Conservation (phyloP, 2,797 vertebrate genomes). For the Parotocinclus haroldoi region DNA sequence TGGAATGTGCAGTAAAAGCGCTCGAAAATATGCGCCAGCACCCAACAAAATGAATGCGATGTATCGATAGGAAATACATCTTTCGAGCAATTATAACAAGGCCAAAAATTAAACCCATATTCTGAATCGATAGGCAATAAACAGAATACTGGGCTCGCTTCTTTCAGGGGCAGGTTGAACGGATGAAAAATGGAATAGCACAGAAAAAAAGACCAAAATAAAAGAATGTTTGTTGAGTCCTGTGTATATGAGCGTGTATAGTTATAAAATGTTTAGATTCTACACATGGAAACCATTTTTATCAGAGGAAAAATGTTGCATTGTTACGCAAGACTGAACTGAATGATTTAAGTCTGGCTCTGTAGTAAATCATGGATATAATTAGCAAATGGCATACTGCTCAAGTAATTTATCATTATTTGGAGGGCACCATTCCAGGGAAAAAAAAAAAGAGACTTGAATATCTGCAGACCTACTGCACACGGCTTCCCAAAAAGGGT, state of each 20-base stretch:
- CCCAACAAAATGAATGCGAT: constrained; percentile 47
- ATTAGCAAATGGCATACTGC: constrained; percentile 99
- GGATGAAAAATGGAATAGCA: constrained; percentile 45
- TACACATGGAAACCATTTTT: constrained; percentile 99
- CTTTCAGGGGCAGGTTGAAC: constrained; percentile 53
- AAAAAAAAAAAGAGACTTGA: constrained; percentile 79
- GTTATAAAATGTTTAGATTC: constrained; percentile 96
- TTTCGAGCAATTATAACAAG: constrained; percentile 76
- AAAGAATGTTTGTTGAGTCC: constrained; percentile 75
- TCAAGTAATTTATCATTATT: constrained; percentile 99
- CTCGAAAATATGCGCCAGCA: constrained; percentile 20
- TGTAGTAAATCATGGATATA: constrained; percentile 99
- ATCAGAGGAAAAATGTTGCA: constrained; percentile 89
- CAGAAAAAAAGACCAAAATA: constrained; percentile 64
- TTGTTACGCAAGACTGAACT: constrained; percentile 99
- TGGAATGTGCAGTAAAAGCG: constrained; percentile 39
- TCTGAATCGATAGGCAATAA: constrained; percentile 81
- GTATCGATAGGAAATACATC: constrained; percentile 73
- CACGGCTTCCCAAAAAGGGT: constrained; percentile 95
- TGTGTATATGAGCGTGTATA: constrained; percentile 63
- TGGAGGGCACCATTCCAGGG: constrained; percentile 99
- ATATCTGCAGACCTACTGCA: constrained; percentile 97
- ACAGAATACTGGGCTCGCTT: constrained; percentile 71
- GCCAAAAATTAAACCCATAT: constrained; percentile 73
- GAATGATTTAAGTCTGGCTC: constrained; percentile 99